phyloP scores from a whole-genome alignment of 2,888 invertebrate genomes.

The Clostera curtula region DNA sequence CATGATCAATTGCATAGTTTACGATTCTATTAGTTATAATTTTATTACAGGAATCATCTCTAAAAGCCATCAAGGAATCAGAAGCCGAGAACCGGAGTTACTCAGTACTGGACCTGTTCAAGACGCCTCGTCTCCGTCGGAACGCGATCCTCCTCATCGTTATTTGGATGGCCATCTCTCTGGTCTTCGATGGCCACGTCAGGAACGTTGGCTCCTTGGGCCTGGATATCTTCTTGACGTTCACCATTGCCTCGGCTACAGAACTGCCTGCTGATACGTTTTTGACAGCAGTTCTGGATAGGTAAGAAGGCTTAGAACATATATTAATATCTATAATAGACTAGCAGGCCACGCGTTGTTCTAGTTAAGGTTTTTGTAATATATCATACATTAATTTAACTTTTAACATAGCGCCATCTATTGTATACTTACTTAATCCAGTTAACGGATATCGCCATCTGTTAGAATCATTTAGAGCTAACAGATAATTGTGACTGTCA shows the following conservation, averaged over 20 bases:
- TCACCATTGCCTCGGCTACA: conserved; percentile 88
- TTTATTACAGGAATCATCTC: conserved; percentile 76
- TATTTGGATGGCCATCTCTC: conserved; percentile 92
- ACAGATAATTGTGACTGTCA: no score
- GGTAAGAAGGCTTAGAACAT: no score
- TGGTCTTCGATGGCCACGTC: conserved; percentile 92
- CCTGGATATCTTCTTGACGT: conserved; percentile 87
- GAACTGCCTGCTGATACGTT: conserved; percentile 90
- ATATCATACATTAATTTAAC: no score
- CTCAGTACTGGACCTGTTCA: conserved; percentile 88
- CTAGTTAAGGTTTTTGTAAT: no score
- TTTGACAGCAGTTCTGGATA: conserved; percentile 82
- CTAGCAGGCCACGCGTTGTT: no score
- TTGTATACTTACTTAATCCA: no score
- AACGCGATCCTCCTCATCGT: conserved; percentile 86
- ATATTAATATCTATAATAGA: no score
- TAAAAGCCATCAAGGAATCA: conserved; percentile 80
- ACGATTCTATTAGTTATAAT: no score
- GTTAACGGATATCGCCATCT: no score
- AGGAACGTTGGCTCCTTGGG: conserved; percentile 90
- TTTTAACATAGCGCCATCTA: no score
- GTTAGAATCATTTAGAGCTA: no score
- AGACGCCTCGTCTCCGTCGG: conserved; percentile 82
- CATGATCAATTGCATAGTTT: no score
- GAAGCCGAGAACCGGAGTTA: conserved; percentile 81